Evolutionary conservation across 2,888 invertebrate genomes (phyloP), one percentile per base, ranked within the genome.

Genomic region (Ditula angustiorana): DNA sequence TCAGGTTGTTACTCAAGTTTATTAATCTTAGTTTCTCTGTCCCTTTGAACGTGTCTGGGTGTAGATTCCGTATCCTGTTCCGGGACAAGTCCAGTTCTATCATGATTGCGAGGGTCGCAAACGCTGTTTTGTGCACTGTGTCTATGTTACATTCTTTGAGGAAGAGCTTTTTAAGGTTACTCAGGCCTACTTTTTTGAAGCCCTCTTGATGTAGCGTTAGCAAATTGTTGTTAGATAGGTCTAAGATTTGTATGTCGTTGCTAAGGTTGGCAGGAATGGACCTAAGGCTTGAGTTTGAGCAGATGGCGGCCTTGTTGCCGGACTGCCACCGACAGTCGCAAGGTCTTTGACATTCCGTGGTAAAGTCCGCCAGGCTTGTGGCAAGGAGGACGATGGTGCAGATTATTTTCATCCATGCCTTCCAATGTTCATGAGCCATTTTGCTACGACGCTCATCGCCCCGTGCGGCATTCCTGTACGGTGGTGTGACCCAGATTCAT

Each of bases 261-360:
- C 96, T 96, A 7, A 98, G 92, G 69, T 95, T 94, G 1, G 89
- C 92, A 0, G 98, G 98, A 55, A 98, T 94, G 28, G 93, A 82
- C 66, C 89, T 94, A 23, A 97, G 93, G 35, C 94, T 94, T 49
- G 94, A 94, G 67, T 94, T 94, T 55, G 94, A 94, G 87, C 98
- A 98, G 75, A 97, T 96, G 26, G 97, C 98, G 1, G 95, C 95
- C 85, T 96, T 97, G 84, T 96, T 97, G 0, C 98, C 97, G 23
- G 96, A 95, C 62, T 95, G 95, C 98, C 98, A 98, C 77, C 96
- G 95, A 85, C 98, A 98, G 80, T 95, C 95, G 87, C 98, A 98
- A 16, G 94, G 93, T 70, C 94, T 87, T 69, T 95, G 94, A 88
- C 96, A 96, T 83, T 94, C 94, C 47, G 94, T 94, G 65, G 94